Evolutionary conservation across 2,113 vertebrate species (phyloP).

Genomic region (Leucopsar rothschildi): DNA sequence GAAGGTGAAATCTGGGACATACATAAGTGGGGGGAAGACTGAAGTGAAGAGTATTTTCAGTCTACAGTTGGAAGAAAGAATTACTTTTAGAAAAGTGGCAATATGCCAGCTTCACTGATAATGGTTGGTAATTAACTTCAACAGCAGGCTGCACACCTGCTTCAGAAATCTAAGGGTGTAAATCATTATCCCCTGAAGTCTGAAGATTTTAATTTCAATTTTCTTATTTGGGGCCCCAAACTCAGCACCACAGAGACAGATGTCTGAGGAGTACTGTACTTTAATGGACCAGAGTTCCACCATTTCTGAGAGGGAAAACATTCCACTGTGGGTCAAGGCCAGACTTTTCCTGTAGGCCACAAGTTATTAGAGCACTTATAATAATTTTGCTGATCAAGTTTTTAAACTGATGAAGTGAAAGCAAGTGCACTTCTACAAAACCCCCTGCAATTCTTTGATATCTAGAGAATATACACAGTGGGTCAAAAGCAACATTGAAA

Average conservation of each 20-base stretch:
- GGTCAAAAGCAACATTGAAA: background rate
- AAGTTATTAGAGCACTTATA: background rate
- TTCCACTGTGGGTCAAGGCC: background rate
- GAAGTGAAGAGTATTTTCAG: background rate
- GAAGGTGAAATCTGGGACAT: background rate
- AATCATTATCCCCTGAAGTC: background rate
- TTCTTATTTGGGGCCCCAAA: background rate
- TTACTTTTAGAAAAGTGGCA: background rate
- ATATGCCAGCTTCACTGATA: background rate
- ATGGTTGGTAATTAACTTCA: slow-evolving; percentile 32
- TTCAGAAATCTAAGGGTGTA: background rate
- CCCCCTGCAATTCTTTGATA: background rate
- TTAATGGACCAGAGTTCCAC: background rate
- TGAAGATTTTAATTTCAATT: background rate
- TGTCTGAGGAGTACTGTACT: background rate
- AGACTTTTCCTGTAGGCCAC: background rate
- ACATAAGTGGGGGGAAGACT: background rate
- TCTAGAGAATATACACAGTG: background rate
- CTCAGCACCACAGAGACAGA: background rate
- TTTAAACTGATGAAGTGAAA: background rate
- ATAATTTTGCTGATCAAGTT: background rate
- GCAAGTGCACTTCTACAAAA: background rate
- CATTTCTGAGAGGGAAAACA: background rate
- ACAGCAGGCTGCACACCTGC: slow-evolving; percentile 33
- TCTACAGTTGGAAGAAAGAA: background rate